These are phyloP conservation scores for Plusia festucae DNA, from an alignment of 2,888 invertebrate genomes.

Conservation along the genomic window DNA sequence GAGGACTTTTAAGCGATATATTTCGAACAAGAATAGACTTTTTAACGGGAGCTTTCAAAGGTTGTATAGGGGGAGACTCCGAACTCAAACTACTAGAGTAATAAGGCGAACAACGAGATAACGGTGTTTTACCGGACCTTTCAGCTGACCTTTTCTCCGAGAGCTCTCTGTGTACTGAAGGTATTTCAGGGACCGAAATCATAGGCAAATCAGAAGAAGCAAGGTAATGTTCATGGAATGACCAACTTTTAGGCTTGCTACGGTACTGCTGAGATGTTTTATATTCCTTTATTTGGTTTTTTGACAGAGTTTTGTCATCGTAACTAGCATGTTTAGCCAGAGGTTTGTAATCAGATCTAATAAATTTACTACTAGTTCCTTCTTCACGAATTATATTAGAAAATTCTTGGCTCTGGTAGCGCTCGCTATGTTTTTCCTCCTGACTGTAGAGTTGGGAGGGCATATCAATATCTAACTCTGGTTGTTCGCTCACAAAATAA, in stretches of 20 bases:
- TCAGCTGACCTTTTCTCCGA: conserved; percentile 82
- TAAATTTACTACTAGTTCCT: conserved; percentile 73
- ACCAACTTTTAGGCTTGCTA: conserved; percentile 90
- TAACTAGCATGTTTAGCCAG: conserved; percentile 91
- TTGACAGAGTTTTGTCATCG: conserved; percentile 90
- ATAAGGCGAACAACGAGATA: conserved; percentile 93
- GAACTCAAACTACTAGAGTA: conserved; percentile 93
- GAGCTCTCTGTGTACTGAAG: conserved; percentile 82
- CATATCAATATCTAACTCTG: conserved; percentile 89
- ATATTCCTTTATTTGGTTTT: conserved; percentile 91
- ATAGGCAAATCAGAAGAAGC: conserved; percentile 87
- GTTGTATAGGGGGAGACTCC: conserved; percentile 92
- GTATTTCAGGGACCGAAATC: conserved; percentile 88
- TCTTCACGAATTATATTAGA: conserved; percentile 85
- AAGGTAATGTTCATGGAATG: conserved; percentile 91
- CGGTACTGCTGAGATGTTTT: conserved; percentile 89
- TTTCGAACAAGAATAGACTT: conserved; percentile 90
- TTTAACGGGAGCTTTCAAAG: conserved; percentile 91
- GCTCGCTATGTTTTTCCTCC: conserved; percentile 90
- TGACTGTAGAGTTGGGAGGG: conserved; percentile 89
- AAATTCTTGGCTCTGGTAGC: conserved; percentile 91
- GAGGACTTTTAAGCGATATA: conserved; percentile 91
- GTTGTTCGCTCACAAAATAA: conserved; percentile 82
- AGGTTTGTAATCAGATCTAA: conserved; percentile 89
- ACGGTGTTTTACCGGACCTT: conserved; percentile 87